Conservation (phyloP, 92 coral and sea anemone genomes). For the Porites lobata region DNA sequence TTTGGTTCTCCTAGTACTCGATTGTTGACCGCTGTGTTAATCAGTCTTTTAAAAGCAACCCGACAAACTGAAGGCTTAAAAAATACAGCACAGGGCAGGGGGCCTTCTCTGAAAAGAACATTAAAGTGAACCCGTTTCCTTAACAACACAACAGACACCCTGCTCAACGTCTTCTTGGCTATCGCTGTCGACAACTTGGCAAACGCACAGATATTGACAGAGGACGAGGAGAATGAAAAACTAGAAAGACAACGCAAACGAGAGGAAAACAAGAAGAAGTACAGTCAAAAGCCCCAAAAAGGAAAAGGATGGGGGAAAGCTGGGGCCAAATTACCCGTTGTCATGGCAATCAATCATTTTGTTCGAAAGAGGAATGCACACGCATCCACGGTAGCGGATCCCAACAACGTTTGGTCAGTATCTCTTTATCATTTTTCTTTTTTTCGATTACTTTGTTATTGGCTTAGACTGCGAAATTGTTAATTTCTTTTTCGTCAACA, state of each 20-base stretch:
- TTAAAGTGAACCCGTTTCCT: conserved; percentile 29
- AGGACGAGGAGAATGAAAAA: conserved; percentile 92
- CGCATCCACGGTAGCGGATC: conserved; percentile 23
- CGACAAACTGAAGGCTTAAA: too few species aligned
- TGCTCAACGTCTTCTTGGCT: conserved; percentile 96
- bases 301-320: conserved; percentile 71
- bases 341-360: conserved; percentile 63
- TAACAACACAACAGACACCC: conserved; percentile 80
- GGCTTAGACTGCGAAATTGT: too few species aligned
- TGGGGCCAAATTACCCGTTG: conserved; percentile 63
- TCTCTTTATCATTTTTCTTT: not conserved
- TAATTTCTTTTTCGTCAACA: too few species aligned
- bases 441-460: not conserved
- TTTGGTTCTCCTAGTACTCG: too few species aligned
- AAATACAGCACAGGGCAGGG: too few species aligned
- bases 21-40: too few species aligned
- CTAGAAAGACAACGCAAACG: conserved; percentile 72
- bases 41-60: too few species aligned
- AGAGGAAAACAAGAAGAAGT: conserved; percentile 65
- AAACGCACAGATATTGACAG: conserved; percentile 95
- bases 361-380: conserved; percentile 60
- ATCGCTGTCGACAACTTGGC: conserved; percentile 99
- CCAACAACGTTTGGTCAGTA: conserved; percentile 14
- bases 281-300: conserved; percentile 12
- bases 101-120: too few species aligned